Conservation (phyloP, 2,888 invertebrate species). For the Notocelia uddmanniana region DNA sequence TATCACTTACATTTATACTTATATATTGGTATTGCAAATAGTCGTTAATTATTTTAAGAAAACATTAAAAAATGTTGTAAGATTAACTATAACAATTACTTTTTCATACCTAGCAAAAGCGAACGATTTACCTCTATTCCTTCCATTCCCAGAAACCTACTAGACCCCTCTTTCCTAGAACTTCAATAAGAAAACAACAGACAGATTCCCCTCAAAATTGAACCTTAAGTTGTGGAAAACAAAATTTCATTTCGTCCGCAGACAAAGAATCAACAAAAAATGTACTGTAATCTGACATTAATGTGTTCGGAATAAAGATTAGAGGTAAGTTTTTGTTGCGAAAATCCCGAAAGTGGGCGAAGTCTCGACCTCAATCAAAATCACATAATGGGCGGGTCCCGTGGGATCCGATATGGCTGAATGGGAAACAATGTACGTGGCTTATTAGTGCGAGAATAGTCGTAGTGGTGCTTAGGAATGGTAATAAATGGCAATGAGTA, state of each 20-base stretch:
- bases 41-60: no score
- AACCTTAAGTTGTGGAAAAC: neutral
- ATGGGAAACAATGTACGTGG: conserved; percentile 51
- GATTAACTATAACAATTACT: neutral
- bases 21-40: no score
- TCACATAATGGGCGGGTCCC: conserved; percentile 52
- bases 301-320: conserved; percentile 44
- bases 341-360: conserved; percentile 38
- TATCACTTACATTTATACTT: no score
- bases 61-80: no score
- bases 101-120: conserved; percentile 8
- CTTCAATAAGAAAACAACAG: neutral
- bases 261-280: conserved; percentile 28
- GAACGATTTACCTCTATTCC: neutral
- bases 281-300: conserved; percentile 42
- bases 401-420: conserved; percentile 49
- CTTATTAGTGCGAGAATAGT: neutral
- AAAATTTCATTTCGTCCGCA: conserved; percentile 8
- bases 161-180: neutral
- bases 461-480: neutral
- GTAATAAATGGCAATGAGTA: neutral
- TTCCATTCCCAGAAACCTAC: conserved; percentile 12
- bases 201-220: neutral
- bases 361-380: conserved; percentile 52
- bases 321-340: conserved; percentile 43